phyloP scores from a whole-genome alignment of 2,797 vertebrate genomes.

The Eutrigla gurnardus region DNA sequence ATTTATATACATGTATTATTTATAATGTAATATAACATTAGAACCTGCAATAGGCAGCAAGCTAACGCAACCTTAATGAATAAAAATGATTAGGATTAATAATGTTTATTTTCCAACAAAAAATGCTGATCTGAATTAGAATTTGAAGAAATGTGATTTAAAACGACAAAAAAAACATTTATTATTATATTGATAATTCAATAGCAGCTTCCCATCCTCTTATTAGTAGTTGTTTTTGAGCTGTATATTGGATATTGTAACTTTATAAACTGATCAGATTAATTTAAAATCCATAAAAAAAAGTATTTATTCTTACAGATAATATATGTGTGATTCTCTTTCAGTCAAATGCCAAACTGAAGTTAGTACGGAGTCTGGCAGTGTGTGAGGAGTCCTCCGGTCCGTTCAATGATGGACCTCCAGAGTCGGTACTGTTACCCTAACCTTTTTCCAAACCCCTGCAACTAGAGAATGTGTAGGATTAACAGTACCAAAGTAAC shows the following conservation, averaged over 20 bases:
- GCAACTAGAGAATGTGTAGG: not conserved
- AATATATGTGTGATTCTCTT: conserved; percentile 54
- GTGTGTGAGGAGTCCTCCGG: conserved; percentile 96
- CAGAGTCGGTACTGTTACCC: conserved; percentile 85
- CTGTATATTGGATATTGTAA: no score
- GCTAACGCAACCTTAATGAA: no score
- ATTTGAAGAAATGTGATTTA: not conserved
- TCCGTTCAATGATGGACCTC: conserved; percentile 90
- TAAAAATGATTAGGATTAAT: no score
- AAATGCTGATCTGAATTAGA: not conserved
- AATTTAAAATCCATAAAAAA: not conserved
- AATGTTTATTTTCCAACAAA: not conserved
- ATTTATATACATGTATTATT: not conserved
- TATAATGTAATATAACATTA: not conserved
- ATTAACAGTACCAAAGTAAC: not conserved
- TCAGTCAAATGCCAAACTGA: conserved; percentile 98
- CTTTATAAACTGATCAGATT: not conserved
- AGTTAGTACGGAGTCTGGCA: conserved; percentile 96
- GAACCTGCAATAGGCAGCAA: not conserved
- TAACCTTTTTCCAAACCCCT: conserved; percentile 5
- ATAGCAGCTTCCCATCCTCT: not conserved
- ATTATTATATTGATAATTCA: not conserved
- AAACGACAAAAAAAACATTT: no score
- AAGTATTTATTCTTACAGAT: not conserved
- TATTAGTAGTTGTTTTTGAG: not conserved